phyloP scores from a whole-genome alignment of 1,140 invertebrate species.

The Calliphora vicina region DNA sequence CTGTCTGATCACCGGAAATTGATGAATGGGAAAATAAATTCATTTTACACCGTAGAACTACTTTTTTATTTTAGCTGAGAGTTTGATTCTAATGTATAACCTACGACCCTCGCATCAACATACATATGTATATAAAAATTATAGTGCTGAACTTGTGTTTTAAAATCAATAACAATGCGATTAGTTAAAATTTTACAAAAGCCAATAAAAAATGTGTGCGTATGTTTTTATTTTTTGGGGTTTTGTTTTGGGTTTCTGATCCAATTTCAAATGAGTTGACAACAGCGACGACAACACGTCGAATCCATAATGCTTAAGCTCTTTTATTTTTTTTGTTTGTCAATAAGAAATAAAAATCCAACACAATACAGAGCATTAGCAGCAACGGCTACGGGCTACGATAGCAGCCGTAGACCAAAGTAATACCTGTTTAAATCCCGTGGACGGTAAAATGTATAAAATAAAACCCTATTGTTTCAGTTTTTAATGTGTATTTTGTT shows the following conservation, averaged over 20 bases:
- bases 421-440: slow-evolving; percentile 30
- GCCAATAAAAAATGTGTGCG: not conserved
- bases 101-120: not conserved
- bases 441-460: not conserved
- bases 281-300: slow-evolving; percentile 47
- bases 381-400: not conserved
- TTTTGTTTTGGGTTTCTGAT: slow-evolving; percentile 48
- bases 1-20: too few relatives aligned
- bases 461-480: not conserved
- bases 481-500: not conserved
- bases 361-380: not conserved
- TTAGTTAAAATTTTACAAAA: slow-evolving; percentile 29
- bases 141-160: slow-evolving; percentile 14
- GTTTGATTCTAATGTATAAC: too few relatives aligned
- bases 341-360: not conserved
- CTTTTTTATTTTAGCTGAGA: too few relatives aligned
- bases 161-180: slow-evolving; percentile 29
- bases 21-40: too few relatives aligned
- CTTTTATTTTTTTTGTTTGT: not conserved
- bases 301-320: slow-evolving; percentile 33
- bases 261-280: slow-evolving; percentile 61
- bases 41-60: too few relatives aligned
- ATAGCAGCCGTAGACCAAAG: not conserved
- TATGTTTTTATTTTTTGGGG: not conserved
- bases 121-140: not conserved